Base-by-base conservation (phyloP, 2,797 vertebrate genomes). In the Enteromius paludinosus region DNA sequence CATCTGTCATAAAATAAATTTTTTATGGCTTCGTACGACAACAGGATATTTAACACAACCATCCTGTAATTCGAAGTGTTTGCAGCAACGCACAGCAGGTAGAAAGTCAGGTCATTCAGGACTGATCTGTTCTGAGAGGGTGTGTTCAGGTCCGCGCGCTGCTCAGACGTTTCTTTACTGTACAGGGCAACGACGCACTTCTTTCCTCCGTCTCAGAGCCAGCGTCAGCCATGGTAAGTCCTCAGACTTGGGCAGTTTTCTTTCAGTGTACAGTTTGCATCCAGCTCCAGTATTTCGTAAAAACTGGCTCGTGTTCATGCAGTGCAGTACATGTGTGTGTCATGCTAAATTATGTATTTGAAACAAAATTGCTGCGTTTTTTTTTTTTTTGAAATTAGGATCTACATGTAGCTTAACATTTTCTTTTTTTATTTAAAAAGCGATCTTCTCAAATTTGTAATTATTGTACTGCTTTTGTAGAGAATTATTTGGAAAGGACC, bases 181-280 rank as follows among this genome's bases (percentile, higher is more conserved):
- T 41, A 4, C 43, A 56, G 45, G 17, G 5, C 41, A 69, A 49
- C 64, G 25, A 59, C 17, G 52, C 28, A 68, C 56, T 61, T 68
- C 43, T 59, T 9, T 38, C 62, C n/a, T 56, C 30, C 9, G 25
- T 69, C 41, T 35, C 62, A 33, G 41, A 74, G 49, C 45, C 74
- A 38, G 43, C 18, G 2, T 56, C 33, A 74, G 41, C 38, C 41
- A 85, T 85, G 84, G 84, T 85, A 47, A 85, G 84, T 79, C 18
- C 23, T 47, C 38, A 6, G 18, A 70, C 14, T 8, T 35, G 1
- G 6, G 6, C 47, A 35, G 47, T 15, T 72, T 72, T 52, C 2
- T 33, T 52, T 33, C 70, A 52, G 10, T 33, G 11, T n/a, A 30
- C 9, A 14, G 7, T 72, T 54, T 54, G 28, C 47, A 54, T 73